A percentile compares a stretch with the other conserved stretches of the same genome.
Evolutionary conservation across 1,140 invertebrate genomes (phyloP).

Genomic region (Cyphomyrmex costatus): DNA sequence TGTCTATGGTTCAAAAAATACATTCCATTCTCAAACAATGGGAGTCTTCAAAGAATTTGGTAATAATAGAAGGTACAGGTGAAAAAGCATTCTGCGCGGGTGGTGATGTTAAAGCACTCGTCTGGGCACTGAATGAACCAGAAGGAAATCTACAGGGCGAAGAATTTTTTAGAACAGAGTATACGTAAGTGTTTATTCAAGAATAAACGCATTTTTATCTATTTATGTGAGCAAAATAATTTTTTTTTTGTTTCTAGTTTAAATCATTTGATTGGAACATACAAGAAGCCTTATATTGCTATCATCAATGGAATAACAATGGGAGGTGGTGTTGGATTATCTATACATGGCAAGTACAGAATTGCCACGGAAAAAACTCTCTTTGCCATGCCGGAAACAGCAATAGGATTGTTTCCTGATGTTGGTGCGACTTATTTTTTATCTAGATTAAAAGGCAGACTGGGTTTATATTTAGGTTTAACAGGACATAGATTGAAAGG

Average conservation of each 20-base stretch:
- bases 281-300: constrained; percentile 97
- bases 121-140: constrained; percentile 89
- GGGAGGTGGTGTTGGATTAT: constrained; percentile 99
- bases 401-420: constrained; percentile 98
- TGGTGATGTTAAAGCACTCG: constrained; percentile 96
- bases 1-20: constrained; percentile 96
- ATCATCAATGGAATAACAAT: constrained; percentile 99
- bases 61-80: constrained; percentile 96
- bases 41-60: constrained; percentile 93
- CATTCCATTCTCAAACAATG: constrained; percentile 94
- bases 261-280: constrained; percentile 91
- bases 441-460: constrained; percentile 93
- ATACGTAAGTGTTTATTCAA: constrained; percentile 86
- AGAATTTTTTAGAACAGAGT: constrained; percentile 97
- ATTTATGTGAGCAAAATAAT: not conserved
- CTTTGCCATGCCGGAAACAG: constrained; percentile 99
- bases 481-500: constrained; percentile 93
- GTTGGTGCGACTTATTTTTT: constrained; percentile 98
- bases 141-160: constrained; percentile 89
- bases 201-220: not conserved
- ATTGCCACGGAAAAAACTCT: constrained; percentile 98
- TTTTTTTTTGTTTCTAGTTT: constrained; percentile 40
- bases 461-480: constrained; percentile 97
- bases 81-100: constrained; percentile 99
- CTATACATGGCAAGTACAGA: constrained; percentile 96